These are phyloP conservation scores for Ceratoteleas bidentatus DNA, from an alignment of 1,140 invertebrate species.

Conservation along the genomic window DNA sequence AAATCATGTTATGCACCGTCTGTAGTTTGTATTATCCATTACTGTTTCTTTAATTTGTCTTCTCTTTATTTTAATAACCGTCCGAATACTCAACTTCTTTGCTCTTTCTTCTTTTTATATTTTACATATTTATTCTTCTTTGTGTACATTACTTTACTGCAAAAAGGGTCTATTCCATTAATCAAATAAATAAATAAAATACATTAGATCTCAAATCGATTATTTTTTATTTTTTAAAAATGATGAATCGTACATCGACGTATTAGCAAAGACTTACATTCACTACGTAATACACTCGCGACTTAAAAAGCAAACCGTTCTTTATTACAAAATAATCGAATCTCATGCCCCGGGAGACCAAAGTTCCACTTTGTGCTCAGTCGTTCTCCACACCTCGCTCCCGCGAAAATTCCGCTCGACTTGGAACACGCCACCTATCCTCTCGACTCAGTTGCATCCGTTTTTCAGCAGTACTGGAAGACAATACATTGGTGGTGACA, in stretches of 20 bases:
- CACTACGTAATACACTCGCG: conserved; percentile 43
- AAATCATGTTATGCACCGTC: too few species aligned
- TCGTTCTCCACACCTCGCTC: conserved; percentile 7
- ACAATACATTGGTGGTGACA: conserved; percentile 58
- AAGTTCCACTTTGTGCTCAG: conserved; percentile 30
- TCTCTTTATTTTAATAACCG: too few species aligned
- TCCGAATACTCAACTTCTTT: too few species aligned
- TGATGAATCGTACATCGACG: conserved; percentile 57
- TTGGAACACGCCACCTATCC: neutral
- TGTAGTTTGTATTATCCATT: too few species aligned
- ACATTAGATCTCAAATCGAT: neutral
- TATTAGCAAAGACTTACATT: conserved; percentile 50
- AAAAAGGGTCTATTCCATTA: too few species aligned
- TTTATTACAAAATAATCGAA: conserved; percentile 53
- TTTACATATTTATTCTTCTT: too few species aligned
- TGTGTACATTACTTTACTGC: too few species aligned
- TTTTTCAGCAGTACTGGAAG: conserved; percentile 46
- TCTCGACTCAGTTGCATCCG: conserved; percentile 15
- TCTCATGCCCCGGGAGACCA: conserved; percentile 13
- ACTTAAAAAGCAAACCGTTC: conserved; percentile 39
- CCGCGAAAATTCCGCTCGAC: neutral
- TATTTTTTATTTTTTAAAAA: conserved; percentile 54
- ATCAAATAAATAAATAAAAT: neutral
- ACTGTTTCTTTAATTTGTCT: too few species aligned
- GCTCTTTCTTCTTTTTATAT: too few species aligned